phyloP scores from a whole-genome alignment of 2,888 invertebrate genomes.

The Phaedon cochleariae region DNA sequence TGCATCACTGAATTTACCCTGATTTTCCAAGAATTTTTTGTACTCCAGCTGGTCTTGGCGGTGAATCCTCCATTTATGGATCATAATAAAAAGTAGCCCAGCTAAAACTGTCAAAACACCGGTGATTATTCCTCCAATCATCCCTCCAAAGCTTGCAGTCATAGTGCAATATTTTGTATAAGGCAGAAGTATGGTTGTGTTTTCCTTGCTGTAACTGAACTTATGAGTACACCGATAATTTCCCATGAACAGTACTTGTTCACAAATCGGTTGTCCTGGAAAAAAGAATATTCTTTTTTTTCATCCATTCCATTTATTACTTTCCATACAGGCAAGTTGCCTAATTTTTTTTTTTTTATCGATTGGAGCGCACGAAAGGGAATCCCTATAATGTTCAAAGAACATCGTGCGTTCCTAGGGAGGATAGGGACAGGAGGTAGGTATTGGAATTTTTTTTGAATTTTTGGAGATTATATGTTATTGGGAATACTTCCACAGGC shows the following conservation, averaged over 20 bases:
- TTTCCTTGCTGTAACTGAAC: conserved; percentile 37
- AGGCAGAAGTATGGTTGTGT: conserved; percentile 27
- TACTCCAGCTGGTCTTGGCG: conserved; percentile 41
- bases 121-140: conserved; percentile 18
- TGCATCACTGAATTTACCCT: conserved; percentile 28
- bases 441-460: too few species aligned
- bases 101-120: conserved; percentile 27
- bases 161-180: conserved; percentile 31
- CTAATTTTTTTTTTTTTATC: too few species aligned
- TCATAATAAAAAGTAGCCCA: conserved; percentile 35
- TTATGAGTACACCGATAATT: conserved; percentile 32
- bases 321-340: too few species aligned
- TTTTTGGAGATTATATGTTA: too few species aligned
- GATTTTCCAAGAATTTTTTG: conserved; percentile 30
- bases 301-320: too few species aligned
- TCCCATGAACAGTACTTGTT: conserved; percentile 14
- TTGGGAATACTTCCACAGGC: too few species aligned
- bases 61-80: conserved; percentile 36
- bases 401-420: too few species aligned
- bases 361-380: too few species aligned
- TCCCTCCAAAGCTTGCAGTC: conserved; percentile 30
- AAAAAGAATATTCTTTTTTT: neutral
- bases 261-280: conserved; percentile 26
- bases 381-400: too few species aligned
- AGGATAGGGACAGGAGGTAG: too few species aligned